Base-by-base conservation (phyloP, 2,888 invertebrate genomes). In the Pterostichus niger region DNA sequence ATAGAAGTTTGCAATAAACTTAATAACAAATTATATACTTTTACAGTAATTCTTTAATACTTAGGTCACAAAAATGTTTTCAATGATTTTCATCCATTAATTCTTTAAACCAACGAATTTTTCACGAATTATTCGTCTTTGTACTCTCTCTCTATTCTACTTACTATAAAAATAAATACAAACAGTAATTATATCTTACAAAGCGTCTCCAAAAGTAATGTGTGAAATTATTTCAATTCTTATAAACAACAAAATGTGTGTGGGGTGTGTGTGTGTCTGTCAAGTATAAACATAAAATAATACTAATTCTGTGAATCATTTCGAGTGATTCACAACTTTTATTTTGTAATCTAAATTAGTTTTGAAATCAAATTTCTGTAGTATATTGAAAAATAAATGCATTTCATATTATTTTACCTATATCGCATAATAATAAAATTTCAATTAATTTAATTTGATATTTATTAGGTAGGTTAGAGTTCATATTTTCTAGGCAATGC, bases 151-250 rank as follows among this genome's bases (percentile, higher is more conserved):
- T 24, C 24, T 77, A 33, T 77, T 13, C 13, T 71, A 71, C 13
- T 17, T 49, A 59, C 46, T 49, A 59, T 77, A 77, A 59, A 77
- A 77, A 77, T 77, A 77, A 77, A 56, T 77, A 77, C 59, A 77
- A 77, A 77, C 56, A 77, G 35, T 77, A 77, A 13, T 49, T 24
- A 24, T 77, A 77, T 77, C 77, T 56, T 77, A 77, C 77, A 59
- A 56, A 77, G 77, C 56, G 33, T 15, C 24, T 24, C 35, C 31
- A 15, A 54, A 6, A 54, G n/a, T n/a, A 54, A 17, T 54, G 6
- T 4, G 24, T 61, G 61, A 17, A 11, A 31, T 61, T 17, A 6
- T 61, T 17, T 61, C 15, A 49, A 49, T 11, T 49, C 49, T 11
- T 49, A 3, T 2, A 3, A 1, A 24, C 24, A 24, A 24, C 24